Conservation (phyloP, 2,113 vertebrate genomes). For the Hippocampus comes region DNA sequence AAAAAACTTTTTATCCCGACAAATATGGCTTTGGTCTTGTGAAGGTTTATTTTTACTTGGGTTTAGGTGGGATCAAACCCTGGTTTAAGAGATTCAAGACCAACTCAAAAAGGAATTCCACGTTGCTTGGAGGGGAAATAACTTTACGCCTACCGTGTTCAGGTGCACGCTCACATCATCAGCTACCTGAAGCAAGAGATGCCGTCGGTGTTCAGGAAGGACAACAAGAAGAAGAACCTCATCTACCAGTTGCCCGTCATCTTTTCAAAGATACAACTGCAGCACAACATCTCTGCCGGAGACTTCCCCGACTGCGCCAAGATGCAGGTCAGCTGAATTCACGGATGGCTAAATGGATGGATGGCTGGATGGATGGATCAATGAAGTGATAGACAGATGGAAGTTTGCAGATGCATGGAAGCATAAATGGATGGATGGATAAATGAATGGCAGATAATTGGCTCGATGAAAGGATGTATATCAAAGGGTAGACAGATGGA, state of each 20-base stretch:
- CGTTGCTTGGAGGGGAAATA: background rate
- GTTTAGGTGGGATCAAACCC: too few species aligned
- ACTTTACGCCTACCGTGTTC: conserved; percentile 6
- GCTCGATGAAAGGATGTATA: too few species aligned
- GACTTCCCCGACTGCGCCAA: conserved; percentile 88
- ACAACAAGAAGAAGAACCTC: conserved; percentile 88
- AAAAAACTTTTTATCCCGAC: too few species aligned
- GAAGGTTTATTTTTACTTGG: too few species aligned
- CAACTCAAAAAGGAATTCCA: too few species aligned
- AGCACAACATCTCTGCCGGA: conserved; percentile 86
- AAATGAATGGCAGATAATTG: too few species aligned
- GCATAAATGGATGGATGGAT: too few species aligned
- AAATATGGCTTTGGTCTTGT: too few species aligned
- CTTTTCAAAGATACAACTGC: conserved; percentile 86
- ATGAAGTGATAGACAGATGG: background rate
- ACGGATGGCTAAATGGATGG: background rate
- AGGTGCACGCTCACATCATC: conserved; percentile 92
- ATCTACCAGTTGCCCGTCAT: conserved; percentile 85
- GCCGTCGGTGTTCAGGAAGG: conserved; percentile 88
- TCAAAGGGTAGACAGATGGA: background rate
- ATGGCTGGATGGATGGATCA: background rate
- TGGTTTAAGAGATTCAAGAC: too few species aligned
- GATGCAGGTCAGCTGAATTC: conserved; percentile 80
- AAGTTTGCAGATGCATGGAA: background rate
- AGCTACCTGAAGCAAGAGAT: conserved; percentile 90